Evolutionary conservation across 2,113 vertebrate genomes (phyloP).

Genomic region (Saccopteryx leptura): DNA sequence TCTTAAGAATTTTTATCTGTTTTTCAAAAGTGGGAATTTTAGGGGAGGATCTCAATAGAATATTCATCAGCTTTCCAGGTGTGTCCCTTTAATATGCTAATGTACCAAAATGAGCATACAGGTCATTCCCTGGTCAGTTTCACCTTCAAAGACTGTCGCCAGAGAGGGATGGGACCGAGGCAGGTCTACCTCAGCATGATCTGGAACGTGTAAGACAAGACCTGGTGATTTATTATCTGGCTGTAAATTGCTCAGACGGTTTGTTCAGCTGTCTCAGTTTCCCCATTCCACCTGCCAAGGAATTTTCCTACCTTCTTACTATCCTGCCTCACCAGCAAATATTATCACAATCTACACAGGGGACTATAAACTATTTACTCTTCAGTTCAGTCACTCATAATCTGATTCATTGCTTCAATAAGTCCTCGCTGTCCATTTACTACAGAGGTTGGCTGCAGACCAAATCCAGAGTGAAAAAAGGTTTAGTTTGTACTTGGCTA

Average conservation of each 20-base stretch:
- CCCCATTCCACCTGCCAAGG: not conserved
- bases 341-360: not conserved
- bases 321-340: not conserved
- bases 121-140: not conserved
- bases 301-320: not conserved
- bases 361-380: not conserved
- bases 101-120: not conserved
- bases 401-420: not conserved
- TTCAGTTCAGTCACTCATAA: not conserved
- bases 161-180: not conserved
- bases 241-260: not conserved
- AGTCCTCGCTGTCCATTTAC: fast-evolving
- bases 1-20: not conserved
- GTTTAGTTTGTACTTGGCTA: not conserved
- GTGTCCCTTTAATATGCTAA: not conserved
- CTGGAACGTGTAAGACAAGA: not conserved
- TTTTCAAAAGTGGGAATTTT: not conserved
- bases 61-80: not conserved
- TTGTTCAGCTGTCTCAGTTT: not conserved
- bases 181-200: not conserved
- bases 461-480: not conserved
- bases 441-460: not conserved
- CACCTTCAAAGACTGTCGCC: not conserved
- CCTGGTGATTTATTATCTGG: not conserved
- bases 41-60: not conserved